Conservation (phyloP, 2,113 vertebrate genomes). For the Hemibates koningsi region DNA sequence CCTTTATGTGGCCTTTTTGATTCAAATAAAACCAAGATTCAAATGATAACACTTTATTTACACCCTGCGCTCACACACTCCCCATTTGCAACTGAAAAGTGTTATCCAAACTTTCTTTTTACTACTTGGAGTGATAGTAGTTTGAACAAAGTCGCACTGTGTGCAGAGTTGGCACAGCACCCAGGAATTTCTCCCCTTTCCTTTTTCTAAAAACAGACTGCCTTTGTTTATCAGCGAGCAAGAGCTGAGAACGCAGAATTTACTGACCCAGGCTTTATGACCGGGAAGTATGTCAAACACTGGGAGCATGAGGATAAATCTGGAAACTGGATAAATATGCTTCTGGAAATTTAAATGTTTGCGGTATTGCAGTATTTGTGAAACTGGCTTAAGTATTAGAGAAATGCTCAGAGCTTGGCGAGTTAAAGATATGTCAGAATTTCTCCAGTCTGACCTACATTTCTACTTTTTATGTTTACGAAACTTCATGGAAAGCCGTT, state of each 20-base stretch:
- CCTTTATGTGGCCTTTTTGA: background rate
- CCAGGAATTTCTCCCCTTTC: constrained; percentile 3
- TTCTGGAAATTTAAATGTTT: background rate
- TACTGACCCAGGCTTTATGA: background rate
- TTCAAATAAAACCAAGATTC: background rate
- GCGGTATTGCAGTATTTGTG: background rate
- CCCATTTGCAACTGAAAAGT: background rate
- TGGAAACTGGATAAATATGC: background rate
- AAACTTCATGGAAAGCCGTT: background rate
- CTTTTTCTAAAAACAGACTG: constrained; percentile 3
- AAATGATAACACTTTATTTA: background rate
- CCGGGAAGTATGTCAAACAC: background rate
- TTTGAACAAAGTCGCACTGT: constrained; percentile 15
- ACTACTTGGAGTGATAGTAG: background rate
- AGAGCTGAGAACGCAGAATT: background rate
- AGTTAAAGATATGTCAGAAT: background rate
- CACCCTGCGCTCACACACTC: background rate
- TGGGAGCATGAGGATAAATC: background rate
- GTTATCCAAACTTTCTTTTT: background rate
- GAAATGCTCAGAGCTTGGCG: background rate
- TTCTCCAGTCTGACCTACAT: background rate
- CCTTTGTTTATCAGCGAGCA: background rate
- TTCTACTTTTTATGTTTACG: background rate
- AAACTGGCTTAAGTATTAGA: background rate
- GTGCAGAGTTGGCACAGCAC: constrained; percentile 20